Percentiles rank a stretch among this genome's conserved stretches.
phyloP scores from a whole-genome alignment of 2,888 invertebrate species.

The Cephus pulcher region DNA sequence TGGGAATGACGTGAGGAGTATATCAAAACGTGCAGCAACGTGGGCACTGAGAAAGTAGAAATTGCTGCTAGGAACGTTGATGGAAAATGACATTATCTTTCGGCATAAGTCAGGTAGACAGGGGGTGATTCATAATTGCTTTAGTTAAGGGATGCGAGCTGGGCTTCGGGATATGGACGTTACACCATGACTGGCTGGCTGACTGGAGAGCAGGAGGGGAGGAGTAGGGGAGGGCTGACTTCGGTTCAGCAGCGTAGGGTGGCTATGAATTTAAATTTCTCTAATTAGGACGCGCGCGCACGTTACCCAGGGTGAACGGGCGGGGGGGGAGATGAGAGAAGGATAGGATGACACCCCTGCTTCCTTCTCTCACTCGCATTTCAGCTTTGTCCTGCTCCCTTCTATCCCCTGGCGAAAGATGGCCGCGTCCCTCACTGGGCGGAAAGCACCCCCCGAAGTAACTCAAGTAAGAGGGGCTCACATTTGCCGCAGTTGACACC shows the following conservation, averaged over 20 bases:
- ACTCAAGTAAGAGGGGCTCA: slow-evolving; percentile 55
- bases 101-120: slow-evolving; percentile 40
- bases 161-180: slow-evolving; percentile 2
- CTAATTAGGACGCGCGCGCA: slow-evolving; percentile 62
- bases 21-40: slow-evolving; percentile 6
- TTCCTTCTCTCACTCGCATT: slow-evolving; percentile 24
- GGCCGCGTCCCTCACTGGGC: background rate
- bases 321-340: slow-evolving; percentile 7
- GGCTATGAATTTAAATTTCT: slow-evolving; percentile 66
- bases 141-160: slow-evolving; percentile 51
- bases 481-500: slow-evolving; percentile 60
- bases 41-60: slow-evolving; percentile 10
- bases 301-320: slow-evolving; percentile 10
- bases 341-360: slow-evolving; percentile 25
- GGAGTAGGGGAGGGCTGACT: slow-evolving; percentile 26
- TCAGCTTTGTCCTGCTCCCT: slow-evolving; percentile 1
- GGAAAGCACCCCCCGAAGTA: slow-evolving; percentile 40
- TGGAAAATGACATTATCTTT: slow-evolving; percentile 53
- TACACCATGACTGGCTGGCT: background rate
- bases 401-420: slow-evolving; percentile 35
- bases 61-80: slow-evolving; percentile 33
- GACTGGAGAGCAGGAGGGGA: slow-evolving; percentile 13
- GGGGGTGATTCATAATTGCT: slow-evolving; percentile 53
- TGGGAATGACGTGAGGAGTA: background rate
- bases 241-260: slow-evolving; percentile 51